Evolutionary conservation across 64 coral and sea anemone species (phyloP).

Genomic region (Montipora foliosa): DNA sequence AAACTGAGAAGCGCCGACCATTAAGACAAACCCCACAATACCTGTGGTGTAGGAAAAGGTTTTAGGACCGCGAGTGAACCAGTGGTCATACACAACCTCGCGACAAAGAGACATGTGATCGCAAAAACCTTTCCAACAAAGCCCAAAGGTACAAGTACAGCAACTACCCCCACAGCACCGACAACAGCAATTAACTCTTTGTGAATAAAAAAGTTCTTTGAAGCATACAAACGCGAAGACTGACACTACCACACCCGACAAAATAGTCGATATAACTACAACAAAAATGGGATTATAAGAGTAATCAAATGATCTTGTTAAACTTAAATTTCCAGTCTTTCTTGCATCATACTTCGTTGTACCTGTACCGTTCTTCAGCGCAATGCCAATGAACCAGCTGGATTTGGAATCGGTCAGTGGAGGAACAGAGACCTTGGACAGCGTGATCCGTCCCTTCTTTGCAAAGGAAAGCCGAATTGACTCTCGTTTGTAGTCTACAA

Average conservation of each 20-base stretch:
- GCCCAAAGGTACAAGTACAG: slow-evolving; percentile 19
- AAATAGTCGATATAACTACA: not conserved
- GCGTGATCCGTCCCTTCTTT: slow-evolving; percentile 62
- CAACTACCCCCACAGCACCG: too few species aligned
- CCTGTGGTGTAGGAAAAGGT: slow-evolving; percentile 73
- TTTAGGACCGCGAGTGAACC: slow-evolving; percentile 54
- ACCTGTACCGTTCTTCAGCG: not conserved
- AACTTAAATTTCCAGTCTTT: slow-evolving; percentile 16
- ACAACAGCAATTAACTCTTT: too few species aligned
- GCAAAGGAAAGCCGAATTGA: slow-evolving; percentile 63
- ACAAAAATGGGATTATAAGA: slow-evolving; percentile 28
- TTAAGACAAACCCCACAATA: slow-evolving; percentile 69
- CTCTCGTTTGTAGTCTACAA: slow-evolving; percentile 1
- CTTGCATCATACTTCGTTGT: not conserved
- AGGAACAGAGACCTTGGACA: slow-evolving; percentile 72
- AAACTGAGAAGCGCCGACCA: slow-evolving; percentile 70
- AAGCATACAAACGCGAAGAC: too few species aligned
- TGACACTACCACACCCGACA: not conserved
- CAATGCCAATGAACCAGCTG: slow-evolving; percentile 51
- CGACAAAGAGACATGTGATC: too few species aligned
- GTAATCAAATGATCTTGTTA: slow-evolving; percentile 47
- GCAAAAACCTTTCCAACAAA: not conserved
- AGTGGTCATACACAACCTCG: slow-evolving; percentile 14
- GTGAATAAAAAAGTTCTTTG: too few species aligned
- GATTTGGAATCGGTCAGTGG: slow-evolving; percentile 42